Evolutionary conservation across 2,797 vertebrate genomes (phyloP).

Genomic region (Potorous gilbertii): DNA sequence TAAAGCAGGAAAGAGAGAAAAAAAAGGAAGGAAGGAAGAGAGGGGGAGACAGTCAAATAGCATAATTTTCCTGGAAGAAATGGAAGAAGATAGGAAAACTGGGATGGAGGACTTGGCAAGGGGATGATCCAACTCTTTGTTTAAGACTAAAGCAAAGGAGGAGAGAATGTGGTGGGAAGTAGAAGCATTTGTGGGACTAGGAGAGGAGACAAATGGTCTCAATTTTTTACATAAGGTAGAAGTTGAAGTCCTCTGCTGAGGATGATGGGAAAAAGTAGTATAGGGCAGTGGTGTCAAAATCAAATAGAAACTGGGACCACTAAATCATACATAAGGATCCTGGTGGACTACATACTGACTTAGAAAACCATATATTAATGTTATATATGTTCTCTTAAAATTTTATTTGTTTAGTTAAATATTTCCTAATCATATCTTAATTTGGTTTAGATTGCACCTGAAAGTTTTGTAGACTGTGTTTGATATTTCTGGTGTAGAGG

Average conservation of each 20-base stretch:
- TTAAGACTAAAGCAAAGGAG: background rate
- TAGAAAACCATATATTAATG: background rate
- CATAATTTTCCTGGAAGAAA: background rate
- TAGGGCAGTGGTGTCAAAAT: background rate
- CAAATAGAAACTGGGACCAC: background rate
- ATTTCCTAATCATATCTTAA: background rate
- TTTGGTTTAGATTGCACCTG: background rate
- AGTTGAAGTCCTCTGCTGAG: background rate
- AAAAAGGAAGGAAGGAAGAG: accelerated
- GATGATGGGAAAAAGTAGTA: background rate
- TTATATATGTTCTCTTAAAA: background rate
- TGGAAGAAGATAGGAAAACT: background rate
- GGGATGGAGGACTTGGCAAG: background rate
- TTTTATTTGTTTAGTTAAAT: background rate
- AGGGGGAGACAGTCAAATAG: background rate
- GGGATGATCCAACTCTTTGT: background rate
- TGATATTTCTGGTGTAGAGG: background rate
- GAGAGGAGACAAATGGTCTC: background rate
- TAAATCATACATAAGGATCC: background rate
- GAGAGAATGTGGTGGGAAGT: background rate
- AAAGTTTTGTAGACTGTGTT: background rate
- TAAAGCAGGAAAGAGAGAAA: too few species aligned
- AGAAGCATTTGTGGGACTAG: background rate
- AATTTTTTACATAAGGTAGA: background rate
- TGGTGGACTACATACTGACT: background rate